Percentiles rank a stretch among this genome's conserved stretches.
phyloP scores from a whole-genome alignment of 1,140 invertebrate species.

The Fopius arisanus region DNA sequence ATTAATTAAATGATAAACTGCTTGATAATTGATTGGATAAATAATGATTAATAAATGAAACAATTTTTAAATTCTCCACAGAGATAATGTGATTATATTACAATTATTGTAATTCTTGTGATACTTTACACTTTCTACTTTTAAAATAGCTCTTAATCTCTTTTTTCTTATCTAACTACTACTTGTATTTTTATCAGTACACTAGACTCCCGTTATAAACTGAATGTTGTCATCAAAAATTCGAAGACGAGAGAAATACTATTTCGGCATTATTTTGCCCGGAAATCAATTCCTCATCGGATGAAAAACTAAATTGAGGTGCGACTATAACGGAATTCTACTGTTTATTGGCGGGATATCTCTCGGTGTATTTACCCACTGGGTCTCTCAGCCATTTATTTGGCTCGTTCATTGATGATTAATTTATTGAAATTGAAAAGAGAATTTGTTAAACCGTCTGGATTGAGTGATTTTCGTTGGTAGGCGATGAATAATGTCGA shows the following conservation, averaged over 20 bases:
- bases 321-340: too few species aligned
- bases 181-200: constrained; percentile 42
- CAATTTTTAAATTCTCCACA: constrained; percentile 27
- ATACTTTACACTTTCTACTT: constrained; percentile 62
- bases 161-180: constrained; percentile 42
- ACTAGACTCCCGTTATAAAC: too few species aligned
- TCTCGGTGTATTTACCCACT: neutral
- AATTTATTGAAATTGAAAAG: neutral
- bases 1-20: neutral
- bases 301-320: too few species aligned
- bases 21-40: neutral
- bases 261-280: too few species aligned
- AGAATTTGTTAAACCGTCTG: neutral
- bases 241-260: too few species aligned
- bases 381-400: neutral
- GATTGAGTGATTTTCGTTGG: neutral
- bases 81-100: constrained; percentile 44
- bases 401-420: constrained; percentile 35
- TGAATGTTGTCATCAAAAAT: too few species aligned
- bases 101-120: constrained; percentile 57
- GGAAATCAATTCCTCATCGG: too few species aligned
- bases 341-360: constrained; percentile 22
- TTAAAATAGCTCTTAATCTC: constrained; percentile 49
- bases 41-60: neutral
- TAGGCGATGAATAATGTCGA: neutral